phyloP scores from a whole-genome alignment of 1,140 invertebrate genomes.

The Bombus vancouverensis region DNA sequence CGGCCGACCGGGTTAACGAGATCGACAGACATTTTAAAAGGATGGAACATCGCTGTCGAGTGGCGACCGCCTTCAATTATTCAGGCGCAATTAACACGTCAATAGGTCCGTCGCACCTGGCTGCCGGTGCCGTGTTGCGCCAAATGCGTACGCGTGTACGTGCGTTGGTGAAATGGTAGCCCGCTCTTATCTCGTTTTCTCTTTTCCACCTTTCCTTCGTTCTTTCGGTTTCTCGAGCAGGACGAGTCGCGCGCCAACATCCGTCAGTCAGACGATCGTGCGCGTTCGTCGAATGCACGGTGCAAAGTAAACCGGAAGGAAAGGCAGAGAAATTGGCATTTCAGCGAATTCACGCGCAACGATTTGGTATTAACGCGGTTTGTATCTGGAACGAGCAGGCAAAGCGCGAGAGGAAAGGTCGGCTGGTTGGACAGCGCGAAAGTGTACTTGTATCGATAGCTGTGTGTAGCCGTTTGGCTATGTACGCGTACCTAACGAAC shows the following conservation, averaged over 20 bases:
- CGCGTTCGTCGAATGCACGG: too few species aligned
- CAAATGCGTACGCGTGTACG: slow-evolving; percentile 62
- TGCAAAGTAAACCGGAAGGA: too few species aligned
- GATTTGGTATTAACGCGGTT: not conserved
- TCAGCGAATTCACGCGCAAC: not conserved
- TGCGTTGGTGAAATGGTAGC: too few species aligned
- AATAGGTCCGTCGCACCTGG: slow-evolving; percentile 78
- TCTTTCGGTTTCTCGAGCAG: not conserved
- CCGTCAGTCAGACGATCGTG: too few species aligned
- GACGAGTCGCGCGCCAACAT: too few species aligned
- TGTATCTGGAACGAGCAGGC: not conserved
- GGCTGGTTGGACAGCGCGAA: slow-evolving; percentile 30
- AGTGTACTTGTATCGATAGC: slow-evolving; percentile 55
- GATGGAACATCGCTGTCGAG: slow-evolving; percentile 68
- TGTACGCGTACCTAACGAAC: slow-evolving; percentile 32
- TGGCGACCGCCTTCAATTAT: slow-evolving; percentile 75
- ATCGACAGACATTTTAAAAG: slow-evolving; percentile 77
- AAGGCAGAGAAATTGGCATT: not conserved
- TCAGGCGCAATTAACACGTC: slow-evolving; percentile 80
- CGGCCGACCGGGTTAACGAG: slow-evolving; percentile 69
- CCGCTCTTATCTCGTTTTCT: too few species aligned
- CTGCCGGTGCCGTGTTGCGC: slow-evolving; percentile 72
- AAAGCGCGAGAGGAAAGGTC: slow-evolving; percentile 37
- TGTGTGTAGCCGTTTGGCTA: slow-evolving; percentile 39
- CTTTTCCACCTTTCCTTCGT: slow-evolving; percentile 46